Evolutionary conservation across 1,140 invertebrate genomes (phyloP).

Genomic region (Leptopilina clavipes): DNA sequence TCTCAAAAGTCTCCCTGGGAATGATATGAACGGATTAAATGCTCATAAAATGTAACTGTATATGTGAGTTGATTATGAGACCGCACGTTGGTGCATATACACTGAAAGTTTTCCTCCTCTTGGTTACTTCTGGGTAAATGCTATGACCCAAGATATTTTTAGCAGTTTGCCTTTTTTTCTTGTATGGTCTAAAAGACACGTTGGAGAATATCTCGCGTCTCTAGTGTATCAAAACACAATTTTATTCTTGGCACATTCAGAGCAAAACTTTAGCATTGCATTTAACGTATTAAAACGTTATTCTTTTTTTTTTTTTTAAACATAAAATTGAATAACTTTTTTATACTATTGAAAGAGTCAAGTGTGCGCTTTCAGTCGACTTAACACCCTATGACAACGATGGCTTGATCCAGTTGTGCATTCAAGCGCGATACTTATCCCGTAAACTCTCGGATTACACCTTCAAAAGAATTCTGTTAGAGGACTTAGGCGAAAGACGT

Average conservation of each 20-base stretch:
- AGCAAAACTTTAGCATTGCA: background rate
- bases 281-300: background rate
- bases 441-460: conserved; percentile 30
- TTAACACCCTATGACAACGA: conserved; percentile 33
- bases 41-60: conserved; percentile 16
- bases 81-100: background rate
- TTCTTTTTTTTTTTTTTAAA: background rate
- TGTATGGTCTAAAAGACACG: conserved; percentile 4
- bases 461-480: conserved; percentile 1
- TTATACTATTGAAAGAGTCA: background rate
- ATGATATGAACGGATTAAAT: conserved; percentile 20
- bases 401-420: conserved; percentile 24
- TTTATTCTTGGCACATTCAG: background rate
- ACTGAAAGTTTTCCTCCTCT: background rate
- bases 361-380: conserved; percentile 11
- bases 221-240: background rate
- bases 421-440: conserved; percentile 21
- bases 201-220: background rate
- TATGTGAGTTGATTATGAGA: conserved; percentile 9
- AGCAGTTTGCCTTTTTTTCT: background rate
- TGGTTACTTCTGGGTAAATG: conserved; percentile 15
- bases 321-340: background rate
- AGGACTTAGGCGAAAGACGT: conserved; percentile 5
- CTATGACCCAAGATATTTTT: conserved; percentile 14
- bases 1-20: conserved; percentile 10